These are phyloP conservation scores for Hyles lineata DNA, from an alignment of 2,888 invertebrate species.

Conservation along the genomic window DNA sequence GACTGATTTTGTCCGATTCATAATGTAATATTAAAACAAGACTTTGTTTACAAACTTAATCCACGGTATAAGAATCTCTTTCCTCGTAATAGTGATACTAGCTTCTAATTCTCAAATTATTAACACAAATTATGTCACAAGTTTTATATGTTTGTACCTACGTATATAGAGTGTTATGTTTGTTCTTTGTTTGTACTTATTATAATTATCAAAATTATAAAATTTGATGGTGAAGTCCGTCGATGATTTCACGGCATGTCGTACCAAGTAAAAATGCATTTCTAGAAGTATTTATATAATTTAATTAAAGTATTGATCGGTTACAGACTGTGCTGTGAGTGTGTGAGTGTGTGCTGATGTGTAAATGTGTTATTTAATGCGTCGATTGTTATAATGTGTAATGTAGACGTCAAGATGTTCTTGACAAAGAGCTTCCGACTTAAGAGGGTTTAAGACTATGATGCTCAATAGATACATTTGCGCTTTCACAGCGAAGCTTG, in stretches of 20 bases:
- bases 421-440: slow-evolving; percentile 68
- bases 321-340: slow-evolving; percentile 80
- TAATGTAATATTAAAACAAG: slow-evolving; percentile 53
- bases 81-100: slow-evolving; percentile 84
- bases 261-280: slow-evolving; percentile 84
- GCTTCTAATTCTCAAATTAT: slow-evolving; percentile 81
- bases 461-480: slow-evolving; percentile 81
- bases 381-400: slow-evolving; percentile 67
- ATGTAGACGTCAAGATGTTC: slow-evolving; percentile 56
- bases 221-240: slow-evolving; percentile 64
- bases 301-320: slow-evolving; percentile 77
- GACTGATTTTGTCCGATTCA: slow-evolving; percentile 81
- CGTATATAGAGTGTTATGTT: slow-evolving; percentile 80
- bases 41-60: slow-evolving; percentile 61
- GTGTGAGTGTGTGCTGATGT: slow-evolving; percentile 69
- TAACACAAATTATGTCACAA: slow-evolving; percentile 83
- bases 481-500: slow-evolving; percentile 80
- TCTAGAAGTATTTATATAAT: slow-evolving; percentile 82
- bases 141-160: slow-evolving; percentile 70
- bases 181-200: slow-evolving; percentile 81
- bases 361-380: slow-evolving; percentile 81
- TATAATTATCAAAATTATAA: slow-evolving; percentile 68
- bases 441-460: slow-evolving; percentile 63
- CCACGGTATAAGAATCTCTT: slow-evolving; percentile 77
- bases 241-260: slow-evolving; percentile 64